A percentile compares a stretch with the other conserved stretches of the same genome.
These are phyloP conservation scores for Acanthosepion lycidas DNA, from an alignment of 2,888 invertebrate genomes.

Conservation along the genomic window DNA sequence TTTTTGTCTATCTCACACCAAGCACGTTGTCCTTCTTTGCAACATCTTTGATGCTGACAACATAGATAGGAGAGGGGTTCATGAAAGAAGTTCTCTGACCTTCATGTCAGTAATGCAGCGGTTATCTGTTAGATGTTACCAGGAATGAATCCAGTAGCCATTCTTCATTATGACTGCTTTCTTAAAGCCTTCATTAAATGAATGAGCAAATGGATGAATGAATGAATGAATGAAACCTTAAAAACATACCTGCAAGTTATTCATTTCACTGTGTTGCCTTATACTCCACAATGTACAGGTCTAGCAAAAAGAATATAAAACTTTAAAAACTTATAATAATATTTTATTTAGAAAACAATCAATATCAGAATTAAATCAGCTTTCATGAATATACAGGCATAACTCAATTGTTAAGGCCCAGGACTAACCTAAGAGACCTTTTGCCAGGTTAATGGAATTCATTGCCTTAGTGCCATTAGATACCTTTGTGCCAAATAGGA, in stretches of 20 bases:
- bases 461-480: no score
- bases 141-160: background rate
- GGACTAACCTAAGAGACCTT: no score
- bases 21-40: no score
- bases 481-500: no score
- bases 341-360: background rate
- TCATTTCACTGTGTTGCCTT: background rate
- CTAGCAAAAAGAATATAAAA: background rate
- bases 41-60: background rate
- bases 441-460: no score
- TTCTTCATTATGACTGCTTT: background rate
- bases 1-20: background rate
- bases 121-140: background rate
- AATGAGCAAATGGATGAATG: no score
- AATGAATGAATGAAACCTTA: background rate
- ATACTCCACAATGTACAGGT: background rate
- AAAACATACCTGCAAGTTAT: constrained; percentile 4
- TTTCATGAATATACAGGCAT: no score
- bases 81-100: background rate
- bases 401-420: no score
- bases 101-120: constrained; percentile 33
- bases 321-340: background rate
- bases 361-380: no score
- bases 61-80: background rate
- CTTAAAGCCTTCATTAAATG: background rate